Base-by-base conservation (phyloP, 2,113 vertebrate species). In the Hystrix brachyura region DNA sequence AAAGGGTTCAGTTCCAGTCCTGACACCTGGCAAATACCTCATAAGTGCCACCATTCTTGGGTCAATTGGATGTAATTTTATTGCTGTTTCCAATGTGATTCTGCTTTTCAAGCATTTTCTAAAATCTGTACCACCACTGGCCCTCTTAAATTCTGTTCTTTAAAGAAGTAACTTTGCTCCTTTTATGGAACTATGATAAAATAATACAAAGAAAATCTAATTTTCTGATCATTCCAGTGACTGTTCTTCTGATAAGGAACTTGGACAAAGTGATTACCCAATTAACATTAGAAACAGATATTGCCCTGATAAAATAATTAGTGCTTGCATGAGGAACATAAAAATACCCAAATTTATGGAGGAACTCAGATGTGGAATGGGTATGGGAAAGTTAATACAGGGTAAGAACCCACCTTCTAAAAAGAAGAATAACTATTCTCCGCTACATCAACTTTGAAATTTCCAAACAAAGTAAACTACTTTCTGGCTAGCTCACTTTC, bases 401-500 rank as follows among this genome's bases (percentile, higher is more conserved):
- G 81, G 51, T 10, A 62, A 53, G 27, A 29, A 38, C 38, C 38
- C 2, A 38, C 38, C 38, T 38, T 38, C 38, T 38, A 38, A 38
- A 38, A 38, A 38, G 38, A 38, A 38, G 38, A 38, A 38, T 38
- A 38, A 38, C 38, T 69, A 64, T 69, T 53, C 62, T 84, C 53
- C 19, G 38, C 23, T 25, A 71, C 81, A 53, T 72, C 27, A 55
- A 91, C 18, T 60, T 64, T 95, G 60, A 92, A 89, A 92, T 97
- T 97, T 97, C 71, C 67, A 91, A 85, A 93, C 64, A 95, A 95
- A 95, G 93, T 90, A 60, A 92, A 85, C 74, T 92, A 96, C 78
- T 96, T 97, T 67, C 76, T 18, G 0, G 94, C 21, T 95, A 96
- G 43, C 59, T 95, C 76, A 0, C 0, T 97, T 97, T 97, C 38